Evolutionary conservation across 2,797 vertebrate species (phyloP), one percentile per base, ranked within the genome.

Genomic region (Chaenodraco wilsoni): DNA sequence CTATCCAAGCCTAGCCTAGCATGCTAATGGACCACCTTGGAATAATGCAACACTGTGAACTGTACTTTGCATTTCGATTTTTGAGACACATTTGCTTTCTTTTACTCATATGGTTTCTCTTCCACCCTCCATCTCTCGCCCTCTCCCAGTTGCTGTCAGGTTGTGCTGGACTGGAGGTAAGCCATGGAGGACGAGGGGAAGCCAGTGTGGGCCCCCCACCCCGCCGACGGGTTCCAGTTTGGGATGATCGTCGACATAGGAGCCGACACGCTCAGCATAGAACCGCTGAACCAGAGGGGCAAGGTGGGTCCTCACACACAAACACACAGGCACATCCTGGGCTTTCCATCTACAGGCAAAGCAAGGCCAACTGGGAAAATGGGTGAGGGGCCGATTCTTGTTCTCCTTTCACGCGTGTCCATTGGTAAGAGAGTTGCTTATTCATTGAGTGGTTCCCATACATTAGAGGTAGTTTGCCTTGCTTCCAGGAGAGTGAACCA

Each of bases 181-280:
- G 90, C 92, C 90, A 99, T 99, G 98, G 98, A 99, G 84, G 98
- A 99, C 6, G 98, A 27, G 27, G 27, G 97, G 92, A 99, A 98
- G 95, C 96, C 98, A 41, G 98, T 99, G 72, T 99, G 98, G 98
- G 98, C 97, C 9, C 98, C 98, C 60, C 98, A 99, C 92, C 95
- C 96, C 60, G 94, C 95, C 43, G 96, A 99, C 74, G 98, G 98
- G 48, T 99, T 99, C 95, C 98, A 99, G 91, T 95, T 99, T 96
- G 98, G 98, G 48, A 95, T 91, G 69, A 99, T 99, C 62, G 95
- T 97, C 74, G 98, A 99, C 89, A 99, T 99, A 60, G 98, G 98
- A 62, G 94, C 96, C 5, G 96, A 99, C 88, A 85, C 95, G 21
- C 94, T 99, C 90, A 98, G 97, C 78, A 97, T 99, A 78, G 97